Evolutionary conservation across 2,888 invertebrate genomes (phyloP), one percentile per base, ranked within the genome.

Genomic region (Drosophila antonietae): DNA sequence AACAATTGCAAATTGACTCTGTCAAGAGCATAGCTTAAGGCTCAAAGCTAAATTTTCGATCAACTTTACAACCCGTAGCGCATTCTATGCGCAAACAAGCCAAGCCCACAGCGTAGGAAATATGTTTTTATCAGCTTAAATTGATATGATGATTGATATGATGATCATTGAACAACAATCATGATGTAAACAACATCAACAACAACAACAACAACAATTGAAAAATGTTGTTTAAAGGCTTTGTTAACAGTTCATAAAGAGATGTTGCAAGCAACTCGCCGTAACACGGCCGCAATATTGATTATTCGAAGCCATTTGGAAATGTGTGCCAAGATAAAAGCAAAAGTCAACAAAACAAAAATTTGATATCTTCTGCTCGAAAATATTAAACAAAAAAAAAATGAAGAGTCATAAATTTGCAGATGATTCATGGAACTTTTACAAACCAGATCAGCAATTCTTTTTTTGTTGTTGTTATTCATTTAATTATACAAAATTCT

Each of bases 191-290:
- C 44, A 66, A 63, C 51, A 60, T 53, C 47, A 55, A 33, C n/a
- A 31, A 31, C 51, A 63, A 43, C 51, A 63, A 43, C 47, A 56
- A 33, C 62, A 61, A 18, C n/a, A n/a, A 51, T 3, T 2, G 8
- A 23, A 52, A 78, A 63, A 69, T 56, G 47, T 64, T 77, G 77
- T 79, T 77, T 65, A 87, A 83, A 87, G 81, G 81, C 74, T 63
- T 67, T 74, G 71, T 78, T 72, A 78, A 74, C 84, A 78, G 68
- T 76, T 76, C 73, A 68, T 67, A 47, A 43, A 23, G 59, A 63
- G 56, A 69, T 78, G 79, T 51, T 53, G 74, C 49, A 78, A 75
- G 64, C 58, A 10, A 51, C 43, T 59, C 33, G 20, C 14, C 18
- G 33, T 20, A 41, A 39, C 37, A 14, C 46, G 56, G 58, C 37